Base-by-base conservation (phyloP, 2,797 vertebrate genomes). In the Petrocephalus sullivani region DNA sequence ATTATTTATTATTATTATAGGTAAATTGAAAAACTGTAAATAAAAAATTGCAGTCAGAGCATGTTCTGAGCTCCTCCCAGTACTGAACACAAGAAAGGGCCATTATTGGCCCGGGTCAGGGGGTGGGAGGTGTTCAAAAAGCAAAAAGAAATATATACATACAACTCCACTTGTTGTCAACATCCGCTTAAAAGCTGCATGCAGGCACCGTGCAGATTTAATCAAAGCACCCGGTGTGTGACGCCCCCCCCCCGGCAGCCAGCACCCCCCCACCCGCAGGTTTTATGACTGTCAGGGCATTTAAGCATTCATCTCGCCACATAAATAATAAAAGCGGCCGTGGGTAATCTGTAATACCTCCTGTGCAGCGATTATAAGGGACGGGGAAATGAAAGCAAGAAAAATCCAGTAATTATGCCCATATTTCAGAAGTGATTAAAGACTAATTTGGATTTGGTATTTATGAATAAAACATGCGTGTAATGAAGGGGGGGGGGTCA, bases 391-490 rank as follows among this genome's bases (percentile, higher is more conserved):
- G 92, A 90, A 88, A 88, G 64, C 90, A 91, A 89, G 92, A 92
- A 93, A 94, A 93, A 94, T 87, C 91, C 88, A 90, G 94, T 94
- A 94, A 95, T 94, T 93, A 93, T 94, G 93, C 93, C 94, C 94
- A 94, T 91, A 87, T 90, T 91, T 91, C 89, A 89, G 88, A 87
- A 88, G 61, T 91, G 89, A 90, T 91, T 91, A 92, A 92, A 95
- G 93, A 94, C 93, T 94, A 93, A 95, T 95, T 95, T 95, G 92
- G 92, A 91, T 92, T 92, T 94, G 94, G 93, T 94, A 93, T 95
- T 95, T 94, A 95, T 96, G 93, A 95, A 96, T 96, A 95, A 96
- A 96, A 95, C 89, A 96, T 96, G 89, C n/a, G 84, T 89, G 88
- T 93, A 94, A 94, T 93, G 89, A 95, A 95, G 94, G 94, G 93